Base-by-base conservation (phyloP, 2,888 invertebrate genomes). In the Eupithecia inturbata region DNA sequence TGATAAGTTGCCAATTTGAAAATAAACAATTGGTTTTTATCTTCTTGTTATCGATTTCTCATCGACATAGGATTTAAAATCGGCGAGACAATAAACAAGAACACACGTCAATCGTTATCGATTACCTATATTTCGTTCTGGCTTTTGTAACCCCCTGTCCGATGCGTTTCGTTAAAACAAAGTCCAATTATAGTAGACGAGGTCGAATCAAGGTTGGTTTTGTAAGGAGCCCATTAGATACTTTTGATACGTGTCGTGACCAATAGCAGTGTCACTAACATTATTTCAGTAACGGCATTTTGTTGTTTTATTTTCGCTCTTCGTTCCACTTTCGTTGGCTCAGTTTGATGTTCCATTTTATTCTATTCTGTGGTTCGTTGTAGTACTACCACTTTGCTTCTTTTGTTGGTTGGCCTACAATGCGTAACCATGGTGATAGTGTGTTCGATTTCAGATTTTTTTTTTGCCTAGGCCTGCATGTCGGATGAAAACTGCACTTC, bases 321-420 rank as follows among this genome's bases (percentile, higher is more conserved):
- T 87, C 88, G 92, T 90, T 91, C 91, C 91, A 93, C 92, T 92
- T 90, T 92, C 89, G 84, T 85, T 86, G 83, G 39, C 45, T 70
- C 74, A 68, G 78, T 78, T 79, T 83, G 63, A 69, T 62, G 53
- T 60, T 69, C 60, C 26, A 66, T 69, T 36, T 66, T 39, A 62
- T 67, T 75, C 33, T 63, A 63, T 41, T 45, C 53, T 72, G 62
- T 19, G 63, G 49, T 68, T 70, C 31, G 22, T 28, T 33, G 41
- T 70, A 33, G 63, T 33, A 33, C 28, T 63, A 39, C 41, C 63
- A 64, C 39, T 64, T 16, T 71, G 62, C 12, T 60, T 62, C 45
- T 67, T 49, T 62, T 67, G 39, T 41, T 72, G 68, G 49, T 67
- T 70, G 63, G 80, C 81, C 79, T 81, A 81, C 83, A 82, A 85